phyloP scores from a whole-genome alignment of 1,140 invertebrate genomes.

The Magallana angulata region DNA sequence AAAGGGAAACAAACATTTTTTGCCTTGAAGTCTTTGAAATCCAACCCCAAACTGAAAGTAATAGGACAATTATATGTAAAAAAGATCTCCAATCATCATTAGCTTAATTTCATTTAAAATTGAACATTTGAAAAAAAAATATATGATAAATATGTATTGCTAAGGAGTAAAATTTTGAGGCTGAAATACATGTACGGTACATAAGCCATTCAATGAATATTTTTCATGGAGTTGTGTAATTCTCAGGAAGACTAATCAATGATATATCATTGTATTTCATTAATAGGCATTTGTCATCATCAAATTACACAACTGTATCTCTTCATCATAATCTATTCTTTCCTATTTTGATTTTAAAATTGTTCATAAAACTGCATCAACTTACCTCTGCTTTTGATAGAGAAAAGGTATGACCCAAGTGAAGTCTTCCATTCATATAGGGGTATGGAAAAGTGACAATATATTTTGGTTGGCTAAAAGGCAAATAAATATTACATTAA shows the following conservation, averaged over 20 bases:
- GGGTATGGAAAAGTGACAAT: conserved; percentile 98
- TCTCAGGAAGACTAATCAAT: conserved; percentile 25
- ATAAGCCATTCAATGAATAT: too few relatives aligned
- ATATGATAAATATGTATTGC: too few relatives aligned
- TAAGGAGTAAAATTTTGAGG: too few relatives aligned
- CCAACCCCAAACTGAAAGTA: conserved; percentile 90
- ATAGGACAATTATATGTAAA: too few relatives aligned
- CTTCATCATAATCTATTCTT: too few relatives aligned
- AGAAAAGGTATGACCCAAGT: conserved; percentile 98
- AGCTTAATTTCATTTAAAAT: too few relatives aligned
- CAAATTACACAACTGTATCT: not conserved
- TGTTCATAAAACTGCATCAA: not conserved
- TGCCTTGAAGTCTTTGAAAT: conserved; percentile 94
- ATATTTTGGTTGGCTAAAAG: conserved; percentile 88
- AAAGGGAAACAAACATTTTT: conserved; percentile 96
- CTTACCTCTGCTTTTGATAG: conserved; percentile 94
- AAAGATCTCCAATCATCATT: too few relatives aligned
- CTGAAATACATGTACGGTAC: too few relatives aligned
- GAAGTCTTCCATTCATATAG: conserved; percentile 99
- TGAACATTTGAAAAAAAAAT: too few relatives aligned
- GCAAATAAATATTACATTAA: too few relatives aligned
- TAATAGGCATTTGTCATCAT: conserved; percentile 4
- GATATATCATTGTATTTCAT: conserved; percentile 6
- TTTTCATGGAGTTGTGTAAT: not conserved
- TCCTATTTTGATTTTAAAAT: too few relatives aligned